phyloP scores from a whole-genome alignment of 1,140 invertebrate genomes.

The Parasteatoda tepidariorum region DNA sequence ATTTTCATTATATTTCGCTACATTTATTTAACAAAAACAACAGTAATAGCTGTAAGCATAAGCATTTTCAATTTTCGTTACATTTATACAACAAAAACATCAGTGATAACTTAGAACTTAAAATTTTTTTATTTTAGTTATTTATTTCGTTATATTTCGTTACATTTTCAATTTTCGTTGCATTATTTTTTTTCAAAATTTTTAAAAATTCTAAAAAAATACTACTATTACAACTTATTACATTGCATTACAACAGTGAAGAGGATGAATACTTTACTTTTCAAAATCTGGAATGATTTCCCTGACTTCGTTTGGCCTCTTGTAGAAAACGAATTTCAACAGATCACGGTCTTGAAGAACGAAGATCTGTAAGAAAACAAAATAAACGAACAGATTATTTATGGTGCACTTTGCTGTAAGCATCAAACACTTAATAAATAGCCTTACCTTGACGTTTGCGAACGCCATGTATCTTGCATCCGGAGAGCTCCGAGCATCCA shows the following conservation, averaged over 20 bases:
- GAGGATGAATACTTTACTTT: slow-evolving; percentile 59
- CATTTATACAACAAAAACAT: too few relatives aligned
- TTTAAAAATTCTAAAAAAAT: too few relatives aligned
- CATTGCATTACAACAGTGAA: background rate
- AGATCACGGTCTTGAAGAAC: slow-evolving; percentile 80
- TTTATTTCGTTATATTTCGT: too few relatives aligned
- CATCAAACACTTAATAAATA: background rate
- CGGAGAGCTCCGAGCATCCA: slow-evolving; percentile 73
- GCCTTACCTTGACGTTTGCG: slow-evolving; percentile 61
- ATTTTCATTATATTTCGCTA: too few relatives aligned
- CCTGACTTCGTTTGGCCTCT: slow-evolving; percentile 73
- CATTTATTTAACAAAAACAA: too few relatives aligned
- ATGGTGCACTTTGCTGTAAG: background rate
- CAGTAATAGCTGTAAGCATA: too few relatives aligned
- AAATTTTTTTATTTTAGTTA: too few relatives aligned
- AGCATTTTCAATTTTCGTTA: too few relatives aligned
- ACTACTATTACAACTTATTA: too few relatives aligned
- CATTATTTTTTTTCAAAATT: too few relatives aligned
- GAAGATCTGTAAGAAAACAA: background rate
- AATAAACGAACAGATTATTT: background rate
- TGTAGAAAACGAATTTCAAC: slow-evolving; percentile 79
- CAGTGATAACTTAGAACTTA: too few relatives aligned
- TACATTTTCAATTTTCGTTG: too few relatives aligned
- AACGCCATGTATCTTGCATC: slow-evolving; percentile 55
- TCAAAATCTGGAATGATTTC: slow-evolving; percentile 73